Conservation (phyloP, 1,140 invertebrate species). For the Heliconius hewitsoni region DNA sequence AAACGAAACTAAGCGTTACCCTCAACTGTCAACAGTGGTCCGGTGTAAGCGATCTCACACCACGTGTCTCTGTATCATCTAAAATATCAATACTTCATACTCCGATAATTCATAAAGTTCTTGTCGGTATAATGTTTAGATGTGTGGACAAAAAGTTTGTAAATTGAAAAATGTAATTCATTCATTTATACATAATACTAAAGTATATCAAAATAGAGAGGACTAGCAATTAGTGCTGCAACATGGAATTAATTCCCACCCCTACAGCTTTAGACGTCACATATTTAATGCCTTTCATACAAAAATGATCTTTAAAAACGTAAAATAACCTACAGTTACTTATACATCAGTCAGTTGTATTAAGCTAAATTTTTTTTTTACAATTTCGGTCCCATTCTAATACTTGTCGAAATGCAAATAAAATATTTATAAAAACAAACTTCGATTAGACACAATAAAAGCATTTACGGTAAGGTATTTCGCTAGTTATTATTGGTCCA, state of each 20-base stretch:
- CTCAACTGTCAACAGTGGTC: no score
- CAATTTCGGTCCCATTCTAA: conserved; percentile 36
- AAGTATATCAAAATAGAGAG: conserved; percentile 44
- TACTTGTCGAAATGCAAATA: conserved; percentile 33
- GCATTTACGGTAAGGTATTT: background rate
- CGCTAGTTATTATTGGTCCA: background rate
- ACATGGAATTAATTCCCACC: conserved; percentile 18
- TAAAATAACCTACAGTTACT: conserved; percentile 32
- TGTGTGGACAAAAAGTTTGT: background rate
- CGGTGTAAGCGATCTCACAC: no score
- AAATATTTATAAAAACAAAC: conserved; percentile 12
- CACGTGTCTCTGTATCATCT: no score
- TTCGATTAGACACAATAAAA: background rate
- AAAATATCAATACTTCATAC: no score
- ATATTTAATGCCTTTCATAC: conserved; percentile 20
- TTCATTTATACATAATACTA: conserved; percentile 31
- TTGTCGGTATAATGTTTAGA: background rate
- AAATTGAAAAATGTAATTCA: background rate
- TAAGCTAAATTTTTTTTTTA: conserved; percentile 32
- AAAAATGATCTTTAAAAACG: conserved; percentile 19
- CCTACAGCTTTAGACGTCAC: conserved; percentile 6
- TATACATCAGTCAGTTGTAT: conserved; percentile 36
- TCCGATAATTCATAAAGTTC: no score
- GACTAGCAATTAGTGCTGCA: conserved; percentile 60
- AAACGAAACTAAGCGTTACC: no score